phyloP scores from a whole-genome alignment of 2,797 vertebrate species.

The Tinamus major region DNA sequence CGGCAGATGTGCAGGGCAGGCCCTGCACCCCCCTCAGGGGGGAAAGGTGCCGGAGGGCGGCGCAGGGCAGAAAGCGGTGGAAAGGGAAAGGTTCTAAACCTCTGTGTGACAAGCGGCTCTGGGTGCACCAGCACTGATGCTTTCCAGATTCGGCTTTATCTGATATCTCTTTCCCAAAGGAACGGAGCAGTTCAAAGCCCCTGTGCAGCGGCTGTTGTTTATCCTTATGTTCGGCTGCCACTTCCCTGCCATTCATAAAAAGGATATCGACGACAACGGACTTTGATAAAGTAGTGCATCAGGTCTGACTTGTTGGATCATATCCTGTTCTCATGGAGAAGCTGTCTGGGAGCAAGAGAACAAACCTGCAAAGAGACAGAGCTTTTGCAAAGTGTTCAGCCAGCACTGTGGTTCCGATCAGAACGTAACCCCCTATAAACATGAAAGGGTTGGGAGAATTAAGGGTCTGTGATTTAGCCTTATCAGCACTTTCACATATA shows the following conservation, averaged over 20 bases:
- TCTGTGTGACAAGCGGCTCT: neutral
- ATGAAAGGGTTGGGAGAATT: accelerated
- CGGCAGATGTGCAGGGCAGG: neutral
- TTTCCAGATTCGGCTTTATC: constrained; percentile 61
- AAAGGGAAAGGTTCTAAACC: neutral
- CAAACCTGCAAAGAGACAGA: accelerated
- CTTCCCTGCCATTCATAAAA: constrained; percentile 32
- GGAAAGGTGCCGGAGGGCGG: neutral
- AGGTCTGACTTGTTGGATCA: neutral
- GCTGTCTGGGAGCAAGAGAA: neutral
- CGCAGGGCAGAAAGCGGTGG: neutral
- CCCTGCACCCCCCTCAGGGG: no score
- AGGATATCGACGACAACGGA: neutral
- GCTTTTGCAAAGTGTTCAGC: neutral
- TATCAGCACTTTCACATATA: neutral
- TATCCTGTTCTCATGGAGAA: neutral
- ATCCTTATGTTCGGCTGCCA: neutral
- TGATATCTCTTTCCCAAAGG: constrained; percentile 19
- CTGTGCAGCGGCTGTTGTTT: neutral
- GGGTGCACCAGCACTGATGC: constrained; percentile 1
- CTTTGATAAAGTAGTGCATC: neutral
- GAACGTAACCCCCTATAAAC: accelerated
- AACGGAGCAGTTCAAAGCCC: constrained; percentile 39
- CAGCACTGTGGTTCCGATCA: accelerated
- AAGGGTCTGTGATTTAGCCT: accelerated